Evolutionary conservation across 2,888 invertebrate genomes (phyloP).

Genomic region (Acrobasis repandana): DNA sequence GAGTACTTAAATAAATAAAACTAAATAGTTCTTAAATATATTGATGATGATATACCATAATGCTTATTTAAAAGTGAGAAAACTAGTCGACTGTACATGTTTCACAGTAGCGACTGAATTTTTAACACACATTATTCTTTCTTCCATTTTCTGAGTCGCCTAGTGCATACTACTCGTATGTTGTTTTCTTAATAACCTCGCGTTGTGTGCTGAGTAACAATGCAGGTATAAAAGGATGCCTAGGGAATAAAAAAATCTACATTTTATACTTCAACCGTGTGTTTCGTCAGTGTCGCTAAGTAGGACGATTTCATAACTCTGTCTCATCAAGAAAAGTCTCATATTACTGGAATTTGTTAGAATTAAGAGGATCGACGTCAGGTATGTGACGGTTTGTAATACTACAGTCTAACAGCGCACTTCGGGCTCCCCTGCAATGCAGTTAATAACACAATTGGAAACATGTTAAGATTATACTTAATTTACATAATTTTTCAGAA

Average conservation of each 20-base stretch:
- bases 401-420: too few species aligned
- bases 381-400: too few species aligned
- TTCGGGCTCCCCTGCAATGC: too few species aligned
- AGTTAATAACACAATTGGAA: too few species aligned
- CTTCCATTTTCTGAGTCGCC: background rate
- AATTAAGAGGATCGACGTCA: too few species aligned
- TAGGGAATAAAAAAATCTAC: conserved; percentile 1
- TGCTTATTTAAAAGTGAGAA: background rate
- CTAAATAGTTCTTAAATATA: too few species aligned
- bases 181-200: conserved; percentile 17
- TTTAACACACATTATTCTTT: conserved; percentile 18
- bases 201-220: conserved; percentile 15
- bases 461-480: too few species aligned
- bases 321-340: too few species aligned
- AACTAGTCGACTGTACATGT: conserved; percentile 4
- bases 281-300: background rate
- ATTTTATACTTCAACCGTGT: background rate
- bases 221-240: conserved; percentile 8
- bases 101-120: conserved; percentile 8
- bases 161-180: conserved; percentile 16
- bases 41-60: background rate
- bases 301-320: too few species aligned
- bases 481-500: too few species aligned
- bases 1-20: too few species aligned
- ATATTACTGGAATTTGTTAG: too few species aligned